Conservation (phyloP, 2,797 vertebrate species). For the Oreonectes daqikongensis region DNA sequence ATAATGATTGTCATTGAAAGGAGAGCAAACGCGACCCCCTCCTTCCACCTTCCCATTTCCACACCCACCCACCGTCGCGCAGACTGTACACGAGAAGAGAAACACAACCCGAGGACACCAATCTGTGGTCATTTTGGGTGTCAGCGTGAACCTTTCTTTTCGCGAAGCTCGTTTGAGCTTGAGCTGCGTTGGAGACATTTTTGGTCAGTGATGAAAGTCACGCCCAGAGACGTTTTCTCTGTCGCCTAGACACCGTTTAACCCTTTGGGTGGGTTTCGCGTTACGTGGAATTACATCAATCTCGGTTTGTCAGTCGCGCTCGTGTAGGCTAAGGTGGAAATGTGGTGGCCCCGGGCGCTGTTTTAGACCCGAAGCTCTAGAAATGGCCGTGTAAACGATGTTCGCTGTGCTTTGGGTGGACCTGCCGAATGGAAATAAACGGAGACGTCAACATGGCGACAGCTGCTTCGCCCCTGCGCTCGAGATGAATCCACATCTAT, state of each 20-base stretch:
- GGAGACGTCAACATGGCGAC: conserved; percentile 71
- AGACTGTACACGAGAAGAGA: conserved; percentile 27
- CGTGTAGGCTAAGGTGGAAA: conserved; percentile 1
- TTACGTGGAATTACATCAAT: conserved; percentile 43
- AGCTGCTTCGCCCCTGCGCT: conserved; percentile 53
- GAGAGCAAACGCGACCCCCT: conserved; percentile 33
- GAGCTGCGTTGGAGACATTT: background rate
- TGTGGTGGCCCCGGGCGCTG: background rate
- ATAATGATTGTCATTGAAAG: conserved; percentile 56
- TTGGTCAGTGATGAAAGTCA: conserved; percentile 41
- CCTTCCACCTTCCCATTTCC: conserved; percentile 29
- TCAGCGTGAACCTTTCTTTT: background rate
- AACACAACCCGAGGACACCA: conserved; percentile 12
- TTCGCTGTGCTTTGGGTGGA: conserved; percentile 33
- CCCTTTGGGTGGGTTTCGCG: conserved; percentile 45
- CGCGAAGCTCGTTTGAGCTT: background rate
- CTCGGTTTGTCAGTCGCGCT: conserved; percentile 33
- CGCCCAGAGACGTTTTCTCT: conserved; percentile 57
- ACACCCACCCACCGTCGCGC: conserved; percentile 45
- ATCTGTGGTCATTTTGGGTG: conserved; percentile 2
- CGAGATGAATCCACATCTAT: conserved; percentile 53
- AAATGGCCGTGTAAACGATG: conserved; percentile 23
- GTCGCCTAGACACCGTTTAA: conserved; percentile 62
- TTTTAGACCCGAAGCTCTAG: background rate
- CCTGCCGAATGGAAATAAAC: conserved; percentile 49